These are phyloP conservation scores for Oikopleura albicans DNA, from an alignment of 23 tunicate species.

Conservation along the genomic window DNA sequence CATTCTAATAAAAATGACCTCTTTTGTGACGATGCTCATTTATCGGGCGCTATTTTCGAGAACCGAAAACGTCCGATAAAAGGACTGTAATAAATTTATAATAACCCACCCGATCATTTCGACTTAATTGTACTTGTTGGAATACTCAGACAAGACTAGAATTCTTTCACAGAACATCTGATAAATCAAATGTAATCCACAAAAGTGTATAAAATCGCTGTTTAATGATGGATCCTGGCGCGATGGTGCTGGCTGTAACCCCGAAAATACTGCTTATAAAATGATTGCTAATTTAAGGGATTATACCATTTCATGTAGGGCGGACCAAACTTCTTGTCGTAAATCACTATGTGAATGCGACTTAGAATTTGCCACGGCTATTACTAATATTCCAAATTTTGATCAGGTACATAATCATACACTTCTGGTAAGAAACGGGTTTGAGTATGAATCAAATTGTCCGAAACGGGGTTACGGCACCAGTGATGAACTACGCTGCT, in stretches of 20 bases:
- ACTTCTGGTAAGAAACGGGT: background rate
- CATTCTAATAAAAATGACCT: no score
- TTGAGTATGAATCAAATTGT: background rate
- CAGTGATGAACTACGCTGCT: background rate
- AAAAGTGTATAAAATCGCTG: background rate
- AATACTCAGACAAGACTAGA: no score
- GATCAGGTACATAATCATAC: background rate
- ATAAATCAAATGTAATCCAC: no score
- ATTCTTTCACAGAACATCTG: no score
- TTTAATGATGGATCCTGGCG: background rate
- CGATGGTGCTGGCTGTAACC: background rate
- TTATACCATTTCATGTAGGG: background rate
- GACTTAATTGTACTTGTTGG: no score
- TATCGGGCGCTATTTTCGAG: no score
- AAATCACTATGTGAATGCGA: slow-evolving; percentile 5
- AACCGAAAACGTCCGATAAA: no score
- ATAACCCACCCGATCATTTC: no score
- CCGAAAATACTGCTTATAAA: background rate
- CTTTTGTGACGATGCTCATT: no score
- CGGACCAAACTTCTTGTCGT: background rate
- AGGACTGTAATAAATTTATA: no score
- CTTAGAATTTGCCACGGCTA: background rate
- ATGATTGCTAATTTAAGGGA: background rate
- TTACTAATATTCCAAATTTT: background rate
- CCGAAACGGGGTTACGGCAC: background rate